These are phyloP conservation scores for Enteromius trimaculatus DNA, from an alignment of 2,797 vertebrate species.

Conservation along the genomic window DNA sequence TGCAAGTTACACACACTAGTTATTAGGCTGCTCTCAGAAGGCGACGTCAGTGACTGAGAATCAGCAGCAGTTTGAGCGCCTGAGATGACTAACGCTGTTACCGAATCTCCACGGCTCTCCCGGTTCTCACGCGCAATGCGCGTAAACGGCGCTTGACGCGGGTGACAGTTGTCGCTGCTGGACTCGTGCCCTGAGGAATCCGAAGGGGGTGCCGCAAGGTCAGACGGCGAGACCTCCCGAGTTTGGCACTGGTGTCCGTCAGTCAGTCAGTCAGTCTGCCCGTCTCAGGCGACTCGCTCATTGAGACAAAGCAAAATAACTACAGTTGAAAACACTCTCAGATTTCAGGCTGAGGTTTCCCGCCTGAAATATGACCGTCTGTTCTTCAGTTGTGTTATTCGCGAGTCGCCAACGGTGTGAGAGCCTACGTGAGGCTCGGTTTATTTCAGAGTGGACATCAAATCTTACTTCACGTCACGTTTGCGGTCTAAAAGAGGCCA, in stretches of 20 bases:
- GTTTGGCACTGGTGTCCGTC: conserved; percentile 59
- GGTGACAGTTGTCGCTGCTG: conserved; percentile 46
- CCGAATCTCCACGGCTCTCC: conserved; percentile 44
- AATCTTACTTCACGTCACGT: conserved; percentile 50
- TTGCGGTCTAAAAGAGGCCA: conserved; percentile 27
- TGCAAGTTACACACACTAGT: background rate
- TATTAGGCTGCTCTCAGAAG: conserved; percentile 27
- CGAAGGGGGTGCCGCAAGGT: conserved; percentile 48
- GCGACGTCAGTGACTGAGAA: conserved; percentile 56
- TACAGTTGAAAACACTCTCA: conserved; percentile 51
- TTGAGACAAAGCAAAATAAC: conserved; percentile 57
- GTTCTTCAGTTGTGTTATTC: conserved; percentile 44
- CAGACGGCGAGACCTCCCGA: conserved; percentile 63
- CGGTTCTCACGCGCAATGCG: conserved; percentile 40
- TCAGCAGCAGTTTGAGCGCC: conserved; percentile 41
- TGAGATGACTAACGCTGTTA: conserved; percentile 53
- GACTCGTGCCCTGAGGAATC: conserved; percentile 48
- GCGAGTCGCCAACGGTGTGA: conserved; percentile 27
- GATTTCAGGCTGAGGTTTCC: conserved; percentile 57
- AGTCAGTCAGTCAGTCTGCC: conserved; percentile 61
- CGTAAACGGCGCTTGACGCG: conserved; percentile 10
- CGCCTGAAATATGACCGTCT: conserved; percentile 38
- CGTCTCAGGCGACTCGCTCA: conserved; percentile 19
- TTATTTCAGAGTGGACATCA: conserved; percentile 55
- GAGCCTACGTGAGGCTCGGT: conserved; percentile 3